A percentile compares a stretch with the other conserved stretches of the same genome.
Conservation (phyloP, 2,888 invertebrate species). For the Lucinisca nassula region DNA sequence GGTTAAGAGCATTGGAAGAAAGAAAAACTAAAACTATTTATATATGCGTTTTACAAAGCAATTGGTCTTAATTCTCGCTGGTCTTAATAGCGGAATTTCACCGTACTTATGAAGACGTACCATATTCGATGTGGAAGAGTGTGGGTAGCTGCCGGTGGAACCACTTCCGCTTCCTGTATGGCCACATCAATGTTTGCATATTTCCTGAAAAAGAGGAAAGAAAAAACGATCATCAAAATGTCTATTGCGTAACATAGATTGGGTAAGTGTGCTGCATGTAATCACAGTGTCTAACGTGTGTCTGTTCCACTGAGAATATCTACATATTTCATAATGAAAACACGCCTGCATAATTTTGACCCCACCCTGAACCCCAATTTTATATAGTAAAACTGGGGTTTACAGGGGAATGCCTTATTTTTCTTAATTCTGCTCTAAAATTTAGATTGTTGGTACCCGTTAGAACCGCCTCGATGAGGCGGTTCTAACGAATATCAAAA, state of each 20-base stretch:
- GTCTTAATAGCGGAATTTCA: too few species aligned
- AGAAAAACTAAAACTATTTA: too few species aligned
- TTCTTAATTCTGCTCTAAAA: too few species aligned
- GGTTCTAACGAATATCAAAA: too few species aligned
- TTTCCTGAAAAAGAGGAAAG: background rate
- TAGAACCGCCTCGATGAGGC: too few species aligned
- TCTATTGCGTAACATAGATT: background rate
- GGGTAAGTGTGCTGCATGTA: background rate
- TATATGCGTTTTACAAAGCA: too few species aligned
- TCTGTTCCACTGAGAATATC: background rate
- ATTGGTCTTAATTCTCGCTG: too few species aligned
- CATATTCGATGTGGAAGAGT: background rate
- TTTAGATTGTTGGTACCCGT: too few species aligned
- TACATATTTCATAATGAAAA: background rate
- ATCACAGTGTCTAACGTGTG: background rate
- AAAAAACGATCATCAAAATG: background rate
- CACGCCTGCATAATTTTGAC: background rate
- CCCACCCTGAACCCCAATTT: background rate
- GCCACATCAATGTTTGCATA: background rate
- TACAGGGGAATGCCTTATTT: too few species aligned
- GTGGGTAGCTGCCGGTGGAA: background rate
- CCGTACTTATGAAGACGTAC: too few species aligned
- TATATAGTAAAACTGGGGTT: too few species aligned
- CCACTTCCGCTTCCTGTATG: background rate
- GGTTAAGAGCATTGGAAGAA: too few species aligned